Evolutionary conservation across 2,113 vertebrate genomes (phyloP), one percentile per base, ranked within the genome.

Genomic region (Malurus alboscapulatus): DNA sequence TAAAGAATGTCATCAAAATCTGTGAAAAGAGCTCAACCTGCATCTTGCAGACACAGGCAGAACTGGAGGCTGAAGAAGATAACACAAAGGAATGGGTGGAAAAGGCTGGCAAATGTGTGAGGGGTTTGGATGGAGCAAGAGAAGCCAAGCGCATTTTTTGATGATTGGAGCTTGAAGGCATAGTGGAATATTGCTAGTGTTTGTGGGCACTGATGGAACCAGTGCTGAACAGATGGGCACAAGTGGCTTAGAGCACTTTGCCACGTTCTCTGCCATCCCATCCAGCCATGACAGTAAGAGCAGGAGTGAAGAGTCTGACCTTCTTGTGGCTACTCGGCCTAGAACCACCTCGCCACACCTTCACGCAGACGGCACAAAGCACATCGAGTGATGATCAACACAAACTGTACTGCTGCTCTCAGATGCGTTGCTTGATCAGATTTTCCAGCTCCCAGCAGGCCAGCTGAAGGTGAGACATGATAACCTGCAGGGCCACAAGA

Each of bases 391-490:
- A 17, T 9, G 3, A 30, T 34, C 29, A 86, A 22, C 22, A 54
- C 21, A 4, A 4, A 25, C 19, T 22, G 11, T 38, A 26, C 11
- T 67, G n/a, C 12, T 1, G 0, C 62, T 47, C 26, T 74, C 45
- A 59, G 15, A 12, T 59, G 11, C 38, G 54, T 38, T 36, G 7
- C 36, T 71, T 40, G 32, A 29, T 50, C 30, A 85, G 6, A 14
- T 86, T 66, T 75, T 12, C 7, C 14, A 54, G 14, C 7, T 67
- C n/a, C 26, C 17, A 40, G 42, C 17, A 62, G 10, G 9, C 5
- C 16, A 58, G 5, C 1, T 17, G 14, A 40, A 22, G 48, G 14
- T 1, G 1, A 59, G n/a, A 62, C 34, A 3, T 19, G 21, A 48
- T n/a, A 61, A 77, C 20, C 10, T 69, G 3, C 14, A 85, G 8